Evolutionary conservation across 1,140 invertebrate genomes (phyloP), one percentile per base, ranked within the genome.

Genomic region (Leguminivora glycinivorella): DNA sequence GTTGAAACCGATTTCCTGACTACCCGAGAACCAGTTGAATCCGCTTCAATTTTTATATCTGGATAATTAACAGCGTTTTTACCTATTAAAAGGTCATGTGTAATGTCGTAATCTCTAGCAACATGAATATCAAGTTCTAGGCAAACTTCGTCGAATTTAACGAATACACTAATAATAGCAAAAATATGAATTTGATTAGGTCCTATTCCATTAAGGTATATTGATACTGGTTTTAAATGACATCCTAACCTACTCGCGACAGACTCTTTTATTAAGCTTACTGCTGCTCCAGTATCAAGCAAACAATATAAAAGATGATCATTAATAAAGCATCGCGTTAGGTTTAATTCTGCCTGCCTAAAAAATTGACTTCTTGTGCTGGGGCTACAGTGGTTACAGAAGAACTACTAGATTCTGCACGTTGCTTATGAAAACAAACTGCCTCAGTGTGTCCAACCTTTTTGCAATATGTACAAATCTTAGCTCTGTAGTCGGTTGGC

Each of bases 281-380:
- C 58, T 25, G 4, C 38, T 29, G 68, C 68, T 24, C 68, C 68
- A 1, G 56, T 70, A 25, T 70, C 68, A 40, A 70, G 40, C 10
- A 70, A n/a, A 60, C 4, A 31, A 1, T 6, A 60, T 70, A 2
- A 12, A 10, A 1, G 1, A 19, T 29, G 26, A 24, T n/a, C 56
- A 38, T 60, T 60, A n/a, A 60, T 40, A 58, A 10, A 40, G 2
- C 58, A 56, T 19, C 6, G 14, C 1, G 68, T 70, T 1, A 70
- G 24, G 17, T 70, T 70, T 24, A 70, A 1, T 40, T 70, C n/a
- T 0, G 56, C 4, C 22, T 14, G 29, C 34, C 56, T 70, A 70
- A 70, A 70, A 60, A 70, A 70, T 60, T 70, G 1, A 31, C 25
- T 58, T 60, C 25, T 34, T 17, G 9, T 4, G 24, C 5, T 69